These are phyloP conservation scores for Tolmerus cingulatus DNA, from an alignment of 2,888 invertebrate species.

Conservation along the genomic window DNA sequence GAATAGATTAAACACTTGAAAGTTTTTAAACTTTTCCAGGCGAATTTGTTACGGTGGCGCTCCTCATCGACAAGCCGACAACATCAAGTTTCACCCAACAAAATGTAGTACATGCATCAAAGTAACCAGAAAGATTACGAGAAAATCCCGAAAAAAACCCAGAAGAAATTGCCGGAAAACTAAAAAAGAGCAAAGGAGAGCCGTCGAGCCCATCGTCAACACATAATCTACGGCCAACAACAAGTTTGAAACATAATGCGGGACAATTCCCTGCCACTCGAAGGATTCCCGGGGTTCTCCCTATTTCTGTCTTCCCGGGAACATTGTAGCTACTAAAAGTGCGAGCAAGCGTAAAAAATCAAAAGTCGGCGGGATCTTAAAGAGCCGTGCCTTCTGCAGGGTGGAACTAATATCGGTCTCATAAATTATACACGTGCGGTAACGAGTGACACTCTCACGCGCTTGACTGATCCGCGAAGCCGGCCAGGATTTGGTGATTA, in stretches of 20 bases:
- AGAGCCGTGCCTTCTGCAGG: background rate
- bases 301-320: background rate
- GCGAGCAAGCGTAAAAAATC: conserved; percentile 22
- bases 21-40: background rate
- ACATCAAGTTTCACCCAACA: background rate
- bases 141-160: conserved; percentile 8
- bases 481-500: conserved; percentile 2
- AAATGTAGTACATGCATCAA: background rate
- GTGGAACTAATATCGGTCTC: conserved; percentile 31
- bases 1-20: background rate
- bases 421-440: conserved; percentile 43
- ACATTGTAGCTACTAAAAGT: background rate
- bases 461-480: conserved; percentile 31
- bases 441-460: conserved; percentile 40
- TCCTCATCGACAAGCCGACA: background rate
- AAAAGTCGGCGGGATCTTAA: conserved; percentile 38
- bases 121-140: conserved; percentile 16
- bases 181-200: background rate
- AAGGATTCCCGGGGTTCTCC: conserved; percentile 7
- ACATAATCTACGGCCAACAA: conserved; percentile 31
- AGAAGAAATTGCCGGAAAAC: background rate
- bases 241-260: conserved; percentile 34
- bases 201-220: background rate
- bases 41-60: conserved; percentile 44
- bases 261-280: background rate